Base-by-base conservation (phyloP, 2,113 vertebrate species). In the Esox niger region DNA sequence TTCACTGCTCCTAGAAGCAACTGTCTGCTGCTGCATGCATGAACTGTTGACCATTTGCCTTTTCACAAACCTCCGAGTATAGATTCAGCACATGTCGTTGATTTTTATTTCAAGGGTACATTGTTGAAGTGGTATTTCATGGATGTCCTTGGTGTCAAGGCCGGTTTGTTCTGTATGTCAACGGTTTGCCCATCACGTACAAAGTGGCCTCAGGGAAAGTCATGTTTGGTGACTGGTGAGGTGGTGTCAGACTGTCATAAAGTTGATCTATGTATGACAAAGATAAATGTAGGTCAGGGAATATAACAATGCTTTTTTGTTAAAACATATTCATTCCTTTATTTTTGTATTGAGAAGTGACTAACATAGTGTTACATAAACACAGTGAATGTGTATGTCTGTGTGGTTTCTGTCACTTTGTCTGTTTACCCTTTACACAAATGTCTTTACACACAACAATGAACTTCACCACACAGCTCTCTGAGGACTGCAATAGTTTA, bases 31-130 rank as follows among this genome's bases (percentile, higher is more conserved):
- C 21, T 25, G 4, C 23, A 4, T 46, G 9, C 64, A 81, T 76
- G 71, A 69, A 72, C 69, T 52, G 62, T 78, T 85, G 77, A 79
- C 78, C 67, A 69, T 87, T 83, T 82, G 69, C 74, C 78, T 77
- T 81, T 74, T 78, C 75, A 85, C 32, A 56, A 62, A 46, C 67
- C 68, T 77, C 49, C 31, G 15, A 23, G 8, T 64, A 32, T 59
- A 25, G 3, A 27, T 54, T 60, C 56, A 60, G 33, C 46, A 21
- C 30, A 54, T 71, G 55, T 26, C 54, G 29, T n/a, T 6, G 27
- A 27, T 59, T 69, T 82, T 71, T 78, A 49, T 79, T 75, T 69
- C 32, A 64, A 31, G 33, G 46, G 62, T 66, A 62, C 52, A 67
- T 52, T 60, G 30, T 75, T 64, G 15, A 49, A 35, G 35, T 56